Conservation (phyloP, 2,113 vertebrate genomes). For the Silurus asotus region DNA sequence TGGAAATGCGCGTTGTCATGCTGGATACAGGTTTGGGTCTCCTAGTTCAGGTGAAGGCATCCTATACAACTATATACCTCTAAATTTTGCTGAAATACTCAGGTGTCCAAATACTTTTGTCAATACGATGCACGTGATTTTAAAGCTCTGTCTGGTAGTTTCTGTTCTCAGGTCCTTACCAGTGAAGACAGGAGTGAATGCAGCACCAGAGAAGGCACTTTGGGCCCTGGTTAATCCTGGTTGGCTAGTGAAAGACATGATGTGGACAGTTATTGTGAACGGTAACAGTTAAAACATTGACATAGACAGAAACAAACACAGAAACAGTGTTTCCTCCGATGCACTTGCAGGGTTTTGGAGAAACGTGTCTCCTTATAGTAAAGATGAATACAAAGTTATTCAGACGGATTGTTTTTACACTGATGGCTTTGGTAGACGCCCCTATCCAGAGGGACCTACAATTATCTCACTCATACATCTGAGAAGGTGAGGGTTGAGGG, state of each 20-base stretch:
- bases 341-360: neutral
- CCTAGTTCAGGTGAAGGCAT: no score
- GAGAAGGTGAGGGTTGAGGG: no score
- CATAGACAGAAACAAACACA: neutral
- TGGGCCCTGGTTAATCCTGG: conserved; percentile 91
- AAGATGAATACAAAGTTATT: conserved; percentile 1
- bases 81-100: no score
- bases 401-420: neutral
- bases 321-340: neutral
- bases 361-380: neutral
- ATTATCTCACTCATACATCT: no score
- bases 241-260: conserved; percentile 70
- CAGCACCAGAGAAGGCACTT: conserved; percentile 95
- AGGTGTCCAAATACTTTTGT: no score
- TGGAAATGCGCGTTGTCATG: no score
- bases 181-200: conserved; percentile 90
- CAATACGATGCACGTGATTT: no score
- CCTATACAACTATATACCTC: no score
- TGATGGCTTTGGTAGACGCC: no score
- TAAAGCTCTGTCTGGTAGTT: neutral
- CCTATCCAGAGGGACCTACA: no score
- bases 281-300: neutral
- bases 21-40: no score
- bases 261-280: neutral
- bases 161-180: conserved; percentile 74